Evolutionary conservation across 2,888 invertebrate species (phyloP), one percentile per base, ranked within the genome.

Genomic region (Caenorhabditis wallacei): DNA sequence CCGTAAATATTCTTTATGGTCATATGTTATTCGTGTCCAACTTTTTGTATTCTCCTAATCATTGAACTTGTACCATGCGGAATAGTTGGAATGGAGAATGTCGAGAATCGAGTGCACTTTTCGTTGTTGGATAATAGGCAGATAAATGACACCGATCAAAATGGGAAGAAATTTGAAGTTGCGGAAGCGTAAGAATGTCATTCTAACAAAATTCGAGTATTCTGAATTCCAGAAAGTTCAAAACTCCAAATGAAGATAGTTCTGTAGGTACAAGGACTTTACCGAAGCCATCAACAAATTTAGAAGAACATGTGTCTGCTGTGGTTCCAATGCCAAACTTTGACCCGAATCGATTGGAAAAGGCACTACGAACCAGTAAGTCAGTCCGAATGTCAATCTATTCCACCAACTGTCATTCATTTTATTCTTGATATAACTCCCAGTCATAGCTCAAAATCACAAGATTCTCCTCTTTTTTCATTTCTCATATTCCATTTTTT

Each of bases 311-410:
- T 22, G 59, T 72, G 8, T 54, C 71, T 13, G 64, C 72, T 8
- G 66, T 66, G 3, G 40, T 80, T 26, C 68, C 80, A 13, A 56
- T 64, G 56, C 68, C 75, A 3, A 64, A 64, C 37, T 84, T 82
- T 61, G 75, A 75, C 30, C 71, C 68, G 30, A 51, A 61, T 30
- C 51, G 80, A 68, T 69, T 84, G 56, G 82, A 84, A 56, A 66
- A 69, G 59, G 84, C 84, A 13, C 57, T 84, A 16, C 53, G 59
- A 68, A 82, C 80, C 22, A 84, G 84, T 81, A 20, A 80, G 84
- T 78, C 22, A 26, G n/a, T 59, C 22, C 0, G 2, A 48, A 43
- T 61, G 43, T 43, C 43, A 61, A 61, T 24, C 40, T 43, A 53
- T 7, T 3, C 3, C 7, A n/a, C 2, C 46, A 37, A 26, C 53